Evolutionary conservation across 1,140 invertebrate genomes (phyloP).

Genomic region (Acyrthosiphon pisum): DNA sequence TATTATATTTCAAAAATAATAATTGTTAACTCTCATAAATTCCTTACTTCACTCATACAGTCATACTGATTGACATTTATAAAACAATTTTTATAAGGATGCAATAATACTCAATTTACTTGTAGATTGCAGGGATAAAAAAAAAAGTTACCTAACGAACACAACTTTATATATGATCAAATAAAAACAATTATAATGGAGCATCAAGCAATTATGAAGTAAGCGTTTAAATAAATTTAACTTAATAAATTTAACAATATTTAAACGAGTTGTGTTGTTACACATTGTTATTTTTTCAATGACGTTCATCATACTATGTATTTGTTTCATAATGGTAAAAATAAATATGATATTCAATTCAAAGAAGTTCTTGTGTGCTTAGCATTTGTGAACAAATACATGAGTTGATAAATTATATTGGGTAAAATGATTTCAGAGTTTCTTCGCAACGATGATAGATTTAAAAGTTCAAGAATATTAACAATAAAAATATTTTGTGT

Average conservation of each 20-base stretch:
- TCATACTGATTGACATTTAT: no score
- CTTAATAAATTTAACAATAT: background rate
- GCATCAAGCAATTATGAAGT: background rate
- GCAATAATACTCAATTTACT: no score
- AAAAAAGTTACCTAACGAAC: no score
- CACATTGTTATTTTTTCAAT: background rate
- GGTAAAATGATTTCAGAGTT: background rate
- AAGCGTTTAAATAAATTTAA: no score
- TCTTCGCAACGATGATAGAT: background rate
- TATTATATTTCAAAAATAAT: no score
- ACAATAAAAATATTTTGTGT: accelerated
- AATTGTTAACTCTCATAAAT: no score
- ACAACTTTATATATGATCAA: background rate
- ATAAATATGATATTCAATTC: background rate
- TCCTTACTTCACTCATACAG: no score
- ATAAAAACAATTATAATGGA: background rate
- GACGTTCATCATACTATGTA: background rate
- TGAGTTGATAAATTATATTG: no score
- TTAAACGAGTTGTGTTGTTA: background rate
- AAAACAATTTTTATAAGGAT: no score
- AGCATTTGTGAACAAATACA: no score
- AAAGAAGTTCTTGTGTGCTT: no score
- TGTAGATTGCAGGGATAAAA: no score
- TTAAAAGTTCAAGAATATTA: background rate
- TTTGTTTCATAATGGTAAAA: background rate